Percentiles rank a stretch among this genome's conserved stretches.
Conservation (phyloP, 2,113 vertebrate genomes). For the Merops nubicus region DNA sequence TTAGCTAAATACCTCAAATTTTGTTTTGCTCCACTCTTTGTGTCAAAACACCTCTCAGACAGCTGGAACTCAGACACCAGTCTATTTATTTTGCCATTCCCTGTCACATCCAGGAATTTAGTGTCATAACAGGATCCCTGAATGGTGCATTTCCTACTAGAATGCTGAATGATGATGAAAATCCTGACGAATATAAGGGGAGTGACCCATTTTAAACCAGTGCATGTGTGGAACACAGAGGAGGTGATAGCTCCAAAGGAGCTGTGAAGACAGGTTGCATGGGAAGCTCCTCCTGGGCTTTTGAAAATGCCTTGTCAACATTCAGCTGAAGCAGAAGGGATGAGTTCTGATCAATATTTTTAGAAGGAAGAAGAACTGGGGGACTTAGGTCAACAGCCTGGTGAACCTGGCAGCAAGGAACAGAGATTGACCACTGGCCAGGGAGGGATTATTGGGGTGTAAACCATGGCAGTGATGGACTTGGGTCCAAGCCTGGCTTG, state of each 20-base stretch:
- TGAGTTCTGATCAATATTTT: not conserved
- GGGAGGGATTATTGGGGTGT: not conserved
- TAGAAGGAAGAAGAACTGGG: not conserved
- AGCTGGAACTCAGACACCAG: not conserved
- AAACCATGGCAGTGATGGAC: not conserved
- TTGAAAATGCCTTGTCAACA: not conserved
- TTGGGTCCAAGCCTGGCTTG: not conserved
- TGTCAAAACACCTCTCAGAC: not conserved
- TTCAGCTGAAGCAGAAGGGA: not conserved
- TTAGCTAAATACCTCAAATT: not conserved
- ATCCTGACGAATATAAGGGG: not conserved
- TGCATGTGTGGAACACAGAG: not conserved
- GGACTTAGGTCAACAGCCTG: not conserved
- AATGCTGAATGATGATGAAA: not conserved
- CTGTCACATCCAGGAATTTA: not conserved
- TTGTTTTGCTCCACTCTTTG: rapidly evolving
- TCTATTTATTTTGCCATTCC: not conserved
- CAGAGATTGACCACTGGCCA: not conserved
- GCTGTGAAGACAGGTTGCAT: not conserved
- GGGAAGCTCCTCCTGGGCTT: not conserved
- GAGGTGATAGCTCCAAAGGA: not conserved
- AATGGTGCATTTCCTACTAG: not conserved
- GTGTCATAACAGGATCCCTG: not conserved
- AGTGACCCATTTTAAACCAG: not conserved
- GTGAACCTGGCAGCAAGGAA: not conserved